These are phyloP conservation scores for Ctenosaura bakeri DNA, from an alignment of 2,797 vertebrate species.

Conservation along the genomic window DNA sequence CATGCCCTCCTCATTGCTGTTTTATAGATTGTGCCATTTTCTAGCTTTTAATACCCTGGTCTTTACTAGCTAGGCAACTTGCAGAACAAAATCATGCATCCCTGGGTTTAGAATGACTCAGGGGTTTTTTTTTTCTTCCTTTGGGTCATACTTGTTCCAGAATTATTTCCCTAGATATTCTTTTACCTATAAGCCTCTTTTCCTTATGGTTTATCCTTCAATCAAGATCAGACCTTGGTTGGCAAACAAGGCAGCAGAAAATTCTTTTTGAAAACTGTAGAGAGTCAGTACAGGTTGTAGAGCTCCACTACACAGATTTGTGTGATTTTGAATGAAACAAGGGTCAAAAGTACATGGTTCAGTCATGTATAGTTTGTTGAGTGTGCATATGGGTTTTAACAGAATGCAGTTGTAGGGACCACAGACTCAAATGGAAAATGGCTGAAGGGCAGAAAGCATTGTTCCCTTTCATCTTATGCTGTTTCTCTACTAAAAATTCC, in stretches of 20 bases:
- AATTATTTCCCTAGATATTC: too few species aligned
- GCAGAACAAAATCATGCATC: neutral
- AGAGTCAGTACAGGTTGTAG: neutral
- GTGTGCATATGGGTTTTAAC: neutral
- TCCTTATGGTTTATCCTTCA: neutral
- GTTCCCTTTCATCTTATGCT: conserved; percentile 5
- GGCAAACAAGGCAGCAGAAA: neutral
- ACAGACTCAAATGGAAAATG: neutral
- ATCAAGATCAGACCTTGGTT: neutral
- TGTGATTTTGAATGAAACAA: neutral
- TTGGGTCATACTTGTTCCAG: neutral
- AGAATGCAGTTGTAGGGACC: neutral
- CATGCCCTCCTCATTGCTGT: neutral
- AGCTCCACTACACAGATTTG: neutral
- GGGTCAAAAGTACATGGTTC: neutral
- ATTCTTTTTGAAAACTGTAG: neutral
- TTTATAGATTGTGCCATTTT: neutral
- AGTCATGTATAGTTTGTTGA: neutral
- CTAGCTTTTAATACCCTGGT: neutral
- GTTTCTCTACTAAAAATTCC: conserved; percentile 5
- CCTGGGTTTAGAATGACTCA: neutral
- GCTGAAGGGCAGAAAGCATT: neutral
- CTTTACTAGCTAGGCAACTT: neutral
- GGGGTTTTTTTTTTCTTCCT: neutral
- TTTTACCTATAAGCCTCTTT: neutral